Evolutionary conservation across 2,888 invertebrate species (phyloP), one percentile per base, ranked within the genome.

Genomic region (Lasioglossum oenotherae): DNA sequence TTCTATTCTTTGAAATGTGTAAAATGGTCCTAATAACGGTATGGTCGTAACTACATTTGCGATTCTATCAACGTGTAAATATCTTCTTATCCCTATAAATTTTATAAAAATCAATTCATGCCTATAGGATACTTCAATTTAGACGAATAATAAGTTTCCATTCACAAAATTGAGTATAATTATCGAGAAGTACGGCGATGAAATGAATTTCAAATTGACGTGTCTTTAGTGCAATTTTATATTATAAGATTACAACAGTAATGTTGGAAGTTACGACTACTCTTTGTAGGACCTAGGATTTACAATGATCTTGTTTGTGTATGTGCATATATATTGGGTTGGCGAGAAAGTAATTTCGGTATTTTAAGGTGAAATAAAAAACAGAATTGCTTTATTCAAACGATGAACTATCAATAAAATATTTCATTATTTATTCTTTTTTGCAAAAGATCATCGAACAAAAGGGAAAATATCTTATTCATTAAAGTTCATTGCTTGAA

Each of bases 191-290:
- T 31, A 31, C 12, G 31, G 49, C 2, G 46, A 49, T 31, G 41
- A 14, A 73, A 31, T 44, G 12, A 44, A 12, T 71, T 74, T 57
- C 41, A 3, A 69, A 74, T 74, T 38, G 19, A 73, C 35, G 16
- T 73, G 72, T 79, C 31, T 38, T 41, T 53, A 74, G 74, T 74
- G 69, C 74, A 80, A 74, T 80, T 41, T 14, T 57, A 53, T 53
- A n/a, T 49, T 71, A 38, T 19, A 12, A 79, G 49, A 64, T 72
- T n/a, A 2, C 31, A 69, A 38, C 27, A 16, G 14, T 38, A 64
- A 49, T 74, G 2, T 23, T 46, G 82, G 64, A 57, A 87, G 87
- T 89, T 89, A 74, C 38, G 85, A 79, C 85, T 88, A 76, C 83
- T 78, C 74, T 64, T 64, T 38, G 19, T 41, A 85, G 79, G 74